A percentile compares a stretch with the other conserved stretches of the same genome.
phyloP scores from a whole-genome alignment of 2,797 vertebrate genomes.

The Miichthys miiuy region DNA sequence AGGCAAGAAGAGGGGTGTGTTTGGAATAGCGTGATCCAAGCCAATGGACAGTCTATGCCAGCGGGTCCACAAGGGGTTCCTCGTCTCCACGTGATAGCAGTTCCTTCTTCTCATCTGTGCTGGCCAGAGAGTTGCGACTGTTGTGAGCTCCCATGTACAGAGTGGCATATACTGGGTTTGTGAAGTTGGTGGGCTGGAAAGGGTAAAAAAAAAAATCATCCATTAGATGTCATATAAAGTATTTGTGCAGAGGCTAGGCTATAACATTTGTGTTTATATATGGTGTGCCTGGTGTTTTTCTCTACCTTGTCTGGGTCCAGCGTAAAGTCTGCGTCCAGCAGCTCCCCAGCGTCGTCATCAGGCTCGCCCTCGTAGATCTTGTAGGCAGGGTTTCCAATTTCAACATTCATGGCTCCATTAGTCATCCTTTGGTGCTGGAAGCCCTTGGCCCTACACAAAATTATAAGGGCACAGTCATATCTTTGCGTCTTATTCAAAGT shows the following conservation, averaged over 20 bases:
- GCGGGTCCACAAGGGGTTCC: conserved; percentile 91
- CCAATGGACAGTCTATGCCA: conserved; percentile 86
- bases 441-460: conserved; percentile 90
- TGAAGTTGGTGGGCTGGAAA: conserved; percentile 96
- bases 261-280: neutral
- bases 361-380: conserved; percentile 98
- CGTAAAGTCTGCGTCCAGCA: conserved; percentile 93
- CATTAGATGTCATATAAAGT: conserved; percentile 9
- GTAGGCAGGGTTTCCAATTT: conserved; percentile 98
- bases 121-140: conserved; percentile 97
- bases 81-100: conserved; percentile 93
- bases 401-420: conserved; percentile 97
- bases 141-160: conserved; percentile 97
- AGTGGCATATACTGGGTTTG: conserved; percentile 97
- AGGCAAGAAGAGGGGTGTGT: conserved; percentile 81
- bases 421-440: conserved; percentile 97
- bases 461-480: conserved; percentile 8
- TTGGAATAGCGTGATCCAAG: conserved; percentile 69
- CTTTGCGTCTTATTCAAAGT: neutral
- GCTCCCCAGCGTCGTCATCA: conserved; percentile 90
- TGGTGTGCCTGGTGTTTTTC: neutral
- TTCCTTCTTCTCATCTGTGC: conserved; percentile 98
- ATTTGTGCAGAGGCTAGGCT: neutral
- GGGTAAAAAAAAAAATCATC: conserved; percentile 14
- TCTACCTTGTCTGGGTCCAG: conserved; percentile 95